phyloP scores from a whole-genome alignment of 2,888 invertebrate genomes.

The Maniola hyperantus region DNA sequence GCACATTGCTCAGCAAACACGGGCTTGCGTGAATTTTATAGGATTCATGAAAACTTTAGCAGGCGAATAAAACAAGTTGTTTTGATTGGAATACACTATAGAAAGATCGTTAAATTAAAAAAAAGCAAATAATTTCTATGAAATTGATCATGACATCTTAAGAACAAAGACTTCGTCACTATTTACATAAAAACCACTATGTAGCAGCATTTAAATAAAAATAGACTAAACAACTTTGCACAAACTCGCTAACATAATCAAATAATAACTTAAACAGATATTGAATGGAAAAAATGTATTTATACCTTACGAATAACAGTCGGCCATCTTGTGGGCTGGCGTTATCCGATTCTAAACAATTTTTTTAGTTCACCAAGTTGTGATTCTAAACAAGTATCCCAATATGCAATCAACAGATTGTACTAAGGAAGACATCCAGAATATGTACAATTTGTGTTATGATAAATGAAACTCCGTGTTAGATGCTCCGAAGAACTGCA shows the following conservation, averaged over 20 bases:
- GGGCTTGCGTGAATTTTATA: background rate
- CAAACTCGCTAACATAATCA: slow-evolving; percentile 34
- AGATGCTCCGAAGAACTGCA: slow-evolving; percentile 63
- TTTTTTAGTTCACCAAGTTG: slow-evolving; percentile 61
- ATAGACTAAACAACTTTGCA: slow-evolving; percentile 43
- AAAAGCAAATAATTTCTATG: slow-evolving; percentile 12
- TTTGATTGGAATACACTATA: slow-evolving; percentile 1
- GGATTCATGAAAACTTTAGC: background rate
- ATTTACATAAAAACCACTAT: slow-evolving; percentile 35
- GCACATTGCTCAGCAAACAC: slow-evolving; percentile 19
- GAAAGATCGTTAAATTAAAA: slow-evolving; percentile 12
- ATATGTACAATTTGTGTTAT: slow-evolving; percentile 51
- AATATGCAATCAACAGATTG: slow-evolving; percentile 48
- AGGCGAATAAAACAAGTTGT: background rate
- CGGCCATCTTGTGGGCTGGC: slow-evolving; percentile 82
- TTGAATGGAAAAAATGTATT: slow-evolving; percentile 60
- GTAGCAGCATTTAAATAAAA: slow-evolving; percentile 41
- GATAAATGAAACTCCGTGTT: slow-evolving; percentile 54
- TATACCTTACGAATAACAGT: slow-evolving; percentile 81
- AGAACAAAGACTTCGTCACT: slow-evolving; percentile 67
- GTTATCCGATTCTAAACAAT: slow-evolving; percentile 73
- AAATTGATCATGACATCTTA: slow-evolving; percentile 34
- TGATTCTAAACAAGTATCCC: slow-evolving; percentile 52
- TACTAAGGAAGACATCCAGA: slow-evolving; percentile 52
- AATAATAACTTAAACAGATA: slow-evolving; percentile 33